A percentile compares a stretch with the other conserved stretches of the same genome.
These are phyloP conservation scores for Laterallus jamaicensis DNA, from an alignment of 2,113 vertebrate genomes.

Conservation along the genomic window DNA sequence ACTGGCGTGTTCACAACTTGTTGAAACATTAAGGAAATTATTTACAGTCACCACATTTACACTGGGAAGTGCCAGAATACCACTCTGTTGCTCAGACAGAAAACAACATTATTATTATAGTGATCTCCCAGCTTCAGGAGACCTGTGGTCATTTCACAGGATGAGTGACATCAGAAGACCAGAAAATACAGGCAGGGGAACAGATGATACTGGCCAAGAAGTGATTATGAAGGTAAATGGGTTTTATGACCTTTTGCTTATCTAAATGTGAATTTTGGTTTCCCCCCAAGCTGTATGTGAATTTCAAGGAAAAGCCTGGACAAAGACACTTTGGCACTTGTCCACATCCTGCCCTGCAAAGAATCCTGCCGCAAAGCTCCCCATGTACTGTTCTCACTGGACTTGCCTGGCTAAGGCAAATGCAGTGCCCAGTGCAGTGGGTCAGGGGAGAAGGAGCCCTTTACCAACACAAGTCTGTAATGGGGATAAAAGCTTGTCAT, in stretches of 20 bases:
- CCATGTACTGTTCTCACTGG: neutral
- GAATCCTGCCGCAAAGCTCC: neutral
- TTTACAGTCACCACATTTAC: neutral
- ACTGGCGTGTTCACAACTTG: neutral
- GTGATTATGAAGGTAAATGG: neutral
- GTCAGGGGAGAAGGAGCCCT: neutral
- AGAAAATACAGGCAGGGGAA: neutral
- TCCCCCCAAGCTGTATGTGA: neutral
- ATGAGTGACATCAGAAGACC: neutral
- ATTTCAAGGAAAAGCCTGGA: neutral
- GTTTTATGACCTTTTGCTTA: neutral
- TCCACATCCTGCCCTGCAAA: neutral
- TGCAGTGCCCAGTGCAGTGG: neutral
- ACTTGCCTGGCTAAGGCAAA: neutral
- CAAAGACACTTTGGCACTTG: neutral
- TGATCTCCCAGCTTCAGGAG: neutral
- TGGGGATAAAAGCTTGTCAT: neutral
- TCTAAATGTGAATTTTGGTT: neutral
- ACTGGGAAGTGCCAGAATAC: neutral
- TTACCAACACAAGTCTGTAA: neutral
- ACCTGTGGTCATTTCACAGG: neutral
- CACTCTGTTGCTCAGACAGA: neutral
- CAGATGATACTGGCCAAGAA: neutral
- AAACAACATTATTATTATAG: neutral
- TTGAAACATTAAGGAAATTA: neutral